Percentiles rank a stretch among this genome's conserved stretches.
phyloP scores from a whole-genome alignment of 1,140 invertebrate genomes.

The Saccostrea glomerata region DNA sequence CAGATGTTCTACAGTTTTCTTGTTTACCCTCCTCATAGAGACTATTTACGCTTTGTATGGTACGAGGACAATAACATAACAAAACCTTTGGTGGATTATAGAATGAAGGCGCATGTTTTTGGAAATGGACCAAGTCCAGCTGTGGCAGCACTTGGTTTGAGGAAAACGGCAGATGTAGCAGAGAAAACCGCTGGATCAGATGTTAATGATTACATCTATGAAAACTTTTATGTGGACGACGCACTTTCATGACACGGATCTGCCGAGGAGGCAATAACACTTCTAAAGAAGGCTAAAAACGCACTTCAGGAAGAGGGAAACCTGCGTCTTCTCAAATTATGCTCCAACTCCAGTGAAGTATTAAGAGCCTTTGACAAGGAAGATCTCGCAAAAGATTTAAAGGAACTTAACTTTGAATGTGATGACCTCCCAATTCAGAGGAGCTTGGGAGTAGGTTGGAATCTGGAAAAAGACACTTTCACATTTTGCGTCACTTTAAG shows the following conservation, averaged over 20 bases:
- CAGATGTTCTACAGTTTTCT: too few species aligned
- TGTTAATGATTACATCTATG: constrained; percentile 31
- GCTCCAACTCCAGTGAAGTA: constrained; percentile 39
- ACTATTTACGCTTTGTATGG: constrained; percentile 61
- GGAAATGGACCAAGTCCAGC: constrained; percentile 57
- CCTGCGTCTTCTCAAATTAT: constrained; percentile 52
- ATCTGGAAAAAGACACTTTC: too few species aligned
- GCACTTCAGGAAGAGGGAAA: constrained; percentile 14
- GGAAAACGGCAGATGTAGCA: constrained; percentile 46
- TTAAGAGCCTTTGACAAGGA: too few species aligned
- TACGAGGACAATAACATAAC: constrained; percentile 49
- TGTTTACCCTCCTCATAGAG: constrained; percentile 52
- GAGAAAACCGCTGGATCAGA: constrained; percentile 20
- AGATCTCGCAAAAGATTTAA: too few species aligned
- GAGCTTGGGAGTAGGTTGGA: too few species aligned
- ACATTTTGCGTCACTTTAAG: too few species aligned
- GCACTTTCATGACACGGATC: constrained; percentile 37
- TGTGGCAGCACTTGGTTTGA: too few species aligned
- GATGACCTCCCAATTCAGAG: too few species aligned
- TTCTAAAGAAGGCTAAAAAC: constrained; percentile 45
- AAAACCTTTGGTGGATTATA: constrained; percentile 50
- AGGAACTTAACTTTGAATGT: too few species aligned
- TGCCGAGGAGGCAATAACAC: constrained; percentile 37
- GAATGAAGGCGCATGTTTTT: constrained; percentile 62
- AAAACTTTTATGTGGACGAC: constrained; percentile 48